These are phyloP conservation scores for Sigmodon hispidus DNA, from an alignment of 2,113 vertebrate genomes.

Conservation along the genomic window DNA sequence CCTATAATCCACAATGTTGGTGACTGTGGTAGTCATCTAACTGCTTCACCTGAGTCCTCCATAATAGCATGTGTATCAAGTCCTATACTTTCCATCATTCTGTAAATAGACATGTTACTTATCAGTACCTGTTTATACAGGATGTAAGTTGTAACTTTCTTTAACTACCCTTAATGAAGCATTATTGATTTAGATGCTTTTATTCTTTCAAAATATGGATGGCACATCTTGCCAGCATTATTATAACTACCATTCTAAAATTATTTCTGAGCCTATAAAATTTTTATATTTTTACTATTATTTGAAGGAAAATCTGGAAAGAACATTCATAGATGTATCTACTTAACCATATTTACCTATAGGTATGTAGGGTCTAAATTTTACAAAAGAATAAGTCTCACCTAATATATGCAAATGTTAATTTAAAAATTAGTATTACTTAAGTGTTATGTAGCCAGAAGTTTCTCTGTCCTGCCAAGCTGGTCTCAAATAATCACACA, in stretches of 20 bases:
- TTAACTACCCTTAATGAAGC: conserved; percentile 14
- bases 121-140: not conserved
- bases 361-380: not conserved
- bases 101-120: not conserved
- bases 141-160: not conserved
- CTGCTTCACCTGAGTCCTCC: not conserved
- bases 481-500: too few relatives aligned
- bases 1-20: not conserved
- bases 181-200: conserved; percentile 4
- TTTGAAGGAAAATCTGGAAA: not conserved
- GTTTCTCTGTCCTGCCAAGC: too few relatives aligned
- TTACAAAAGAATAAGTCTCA: conserved; percentile 30
- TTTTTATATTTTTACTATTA: conserved; percentile 25
- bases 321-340: not conserved
- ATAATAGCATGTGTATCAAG: not conserved
- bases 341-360: conserved; percentile 30
- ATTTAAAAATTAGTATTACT: too few relatives aligned
- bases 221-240: conserved; percentile 8
- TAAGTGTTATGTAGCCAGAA: too few relatives aligned
- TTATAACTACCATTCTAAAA: not conserved
- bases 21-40: not conserved
- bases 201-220: not conserved
- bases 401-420: conserved; percentile 38
- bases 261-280: conserved; percentile 43
- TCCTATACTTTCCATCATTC: not conserved